A percentile compares a stretch with the other conserved stretches of the same genome.
Evolutionary conservation across 2,797 vertebrate species (phyloP).

Genomic region (Mus caroli): DNA sequence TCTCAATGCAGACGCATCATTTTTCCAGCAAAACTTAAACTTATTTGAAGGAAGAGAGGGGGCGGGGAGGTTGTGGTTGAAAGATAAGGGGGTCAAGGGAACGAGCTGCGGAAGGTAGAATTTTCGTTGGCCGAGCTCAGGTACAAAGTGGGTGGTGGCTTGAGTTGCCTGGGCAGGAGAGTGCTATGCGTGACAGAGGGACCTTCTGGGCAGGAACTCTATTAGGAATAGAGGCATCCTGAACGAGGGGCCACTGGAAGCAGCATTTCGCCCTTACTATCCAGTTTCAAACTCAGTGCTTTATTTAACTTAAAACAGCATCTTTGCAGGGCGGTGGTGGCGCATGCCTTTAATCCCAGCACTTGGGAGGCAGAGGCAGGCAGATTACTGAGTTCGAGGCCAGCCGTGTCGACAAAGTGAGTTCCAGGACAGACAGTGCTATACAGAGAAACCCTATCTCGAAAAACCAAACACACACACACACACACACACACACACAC

Average conservation of each 20-base stretch:
- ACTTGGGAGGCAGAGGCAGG: too few species aligned
- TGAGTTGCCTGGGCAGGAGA: background rate
- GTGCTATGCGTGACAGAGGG: background rate
- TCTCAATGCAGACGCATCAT: background rate
- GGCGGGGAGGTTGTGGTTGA: background rate
- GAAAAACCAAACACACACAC: too few species aligned
- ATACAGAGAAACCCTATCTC: too few species aligned
- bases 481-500: accelerated
- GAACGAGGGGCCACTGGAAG: background rate
- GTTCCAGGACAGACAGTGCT: too few species aligned
- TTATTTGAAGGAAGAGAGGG: background rate
- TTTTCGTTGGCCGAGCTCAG: background rate
- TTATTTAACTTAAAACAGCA: background rate
- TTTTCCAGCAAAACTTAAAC: slow-evolving; percentile 45
- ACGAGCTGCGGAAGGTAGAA: background rate
- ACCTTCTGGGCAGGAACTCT: background rate
- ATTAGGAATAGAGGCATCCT: background rate
- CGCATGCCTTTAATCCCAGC: too few species aligned
- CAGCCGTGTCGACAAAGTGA: too few species aligned
- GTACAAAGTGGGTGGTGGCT: background rate
- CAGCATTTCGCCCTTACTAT: background rate
- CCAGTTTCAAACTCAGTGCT: background rate
- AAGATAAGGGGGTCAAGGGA: background rate
- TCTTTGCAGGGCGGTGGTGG: background rate
- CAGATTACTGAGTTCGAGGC: too few species aligned